These are phyloP conservation scores for Hydropsyche betteni DNA, from an alignment of 2,888 invertebrate species.

Conservation along the genomic window DNA sequence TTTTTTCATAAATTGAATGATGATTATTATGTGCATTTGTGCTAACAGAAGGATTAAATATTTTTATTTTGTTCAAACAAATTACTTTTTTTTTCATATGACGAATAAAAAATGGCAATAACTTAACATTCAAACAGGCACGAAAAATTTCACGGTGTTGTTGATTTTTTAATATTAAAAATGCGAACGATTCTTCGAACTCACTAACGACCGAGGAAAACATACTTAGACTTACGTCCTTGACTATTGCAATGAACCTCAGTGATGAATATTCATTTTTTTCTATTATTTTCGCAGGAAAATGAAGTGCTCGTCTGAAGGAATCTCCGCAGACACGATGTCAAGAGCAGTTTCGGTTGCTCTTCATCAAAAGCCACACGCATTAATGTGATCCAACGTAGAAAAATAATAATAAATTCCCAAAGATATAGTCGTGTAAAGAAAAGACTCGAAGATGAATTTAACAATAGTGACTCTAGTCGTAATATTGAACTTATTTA, in stretches of 20 bases:
- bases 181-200: slow-evolving; percentile 2
- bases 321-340: neutral
- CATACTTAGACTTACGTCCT: neutral
- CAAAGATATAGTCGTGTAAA: neutral
- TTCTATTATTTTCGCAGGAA: slow-evolving; percentile 13
- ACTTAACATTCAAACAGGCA: slow-evolving; percentile 3
- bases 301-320: slow-evolving; percentile 13
- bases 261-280: neutral
- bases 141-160: slow-evolving; percentile 18
- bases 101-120: neutral
- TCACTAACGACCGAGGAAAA: slow-evolving; percentile 6
- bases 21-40: too few relatives aligned
- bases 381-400: neutral
- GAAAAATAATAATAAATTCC: neutral
- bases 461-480: slow-evolving; percentile 13
- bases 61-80: neutral
- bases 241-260: slow-evolving; percentile 1
- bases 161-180: slow-evolving; percentile 24
- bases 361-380: neutral
- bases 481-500: slow-evolving; percentile 18
- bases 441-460: slow-evolving; percentile 11
- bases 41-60: too few relatives aligned
- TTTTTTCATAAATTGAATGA: too few relatives aligned
- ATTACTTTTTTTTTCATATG: neutral
- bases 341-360: neutral